Base-by-base conservation (phyloP, 1,140 invertebrate genomes). In the Lerema accius region DNA sequence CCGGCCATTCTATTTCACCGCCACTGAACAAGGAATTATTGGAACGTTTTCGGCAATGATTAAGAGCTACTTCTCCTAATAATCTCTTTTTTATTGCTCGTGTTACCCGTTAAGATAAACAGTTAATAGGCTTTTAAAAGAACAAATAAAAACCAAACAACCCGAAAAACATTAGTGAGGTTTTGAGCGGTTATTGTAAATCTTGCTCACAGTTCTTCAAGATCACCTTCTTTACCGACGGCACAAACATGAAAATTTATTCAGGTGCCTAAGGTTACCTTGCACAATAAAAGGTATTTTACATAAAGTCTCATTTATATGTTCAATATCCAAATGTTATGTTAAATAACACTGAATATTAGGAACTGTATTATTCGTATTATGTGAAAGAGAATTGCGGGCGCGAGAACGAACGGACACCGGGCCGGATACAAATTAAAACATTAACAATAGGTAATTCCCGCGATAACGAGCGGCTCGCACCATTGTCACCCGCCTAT, bases 381-480 rank as follows among this genome's bases (percentile, higher is more conserved):
- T n/a, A 64, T 49, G 37, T 48, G 64, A 67, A 68, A 53, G 55
- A 61, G 50, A 37, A 49, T 37, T 51, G 49, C 42, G 60, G 40
- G 35, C 13, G 17, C 5, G 19, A 23, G 19, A 23, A 42, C 28
- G 26, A 66, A 65, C 70, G 62, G 67, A 71, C 55, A 53, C 46
- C 60, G 63, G 61, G 53, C 65, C 68, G 76, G 77, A 85, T 77
- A 82, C 80, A 86, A 89, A 87, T 89, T 88, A 88, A 86, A 85
- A 87, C 79, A 86, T 86, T 86, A 85, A 89, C 84, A 86, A 86
- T 86, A 86, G 82, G 82, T 83, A 86, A 86, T 86, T 84, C 79
- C 72, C 73, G 71, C 65, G 73, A 77, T 86, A 86, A 88, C 82
- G 79, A 84, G 82, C 80, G 77, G 73, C 73, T 69, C 78, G 73